Percentiles rank a stretch among this genome's conserved stretches.
Evolutionary conservation across 2,797 vertebrate species (phyloP).

Genomic region (Scomberomorus guttatus): DNA sequence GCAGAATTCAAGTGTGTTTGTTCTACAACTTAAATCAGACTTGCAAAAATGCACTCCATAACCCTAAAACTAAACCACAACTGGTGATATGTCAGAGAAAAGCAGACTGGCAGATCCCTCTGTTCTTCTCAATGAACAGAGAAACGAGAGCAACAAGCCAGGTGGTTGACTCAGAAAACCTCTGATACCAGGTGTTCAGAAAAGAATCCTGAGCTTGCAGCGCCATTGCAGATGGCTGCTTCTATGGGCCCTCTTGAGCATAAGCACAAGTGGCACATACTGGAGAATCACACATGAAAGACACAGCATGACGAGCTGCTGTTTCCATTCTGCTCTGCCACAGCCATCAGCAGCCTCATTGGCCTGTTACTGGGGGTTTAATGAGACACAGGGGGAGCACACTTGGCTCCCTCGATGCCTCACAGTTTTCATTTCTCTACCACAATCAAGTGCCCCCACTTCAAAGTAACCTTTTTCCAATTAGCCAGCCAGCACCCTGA

Average conservation of each 20-base stretch:
- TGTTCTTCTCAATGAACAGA: constrained; percentile 44
- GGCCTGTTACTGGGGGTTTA: constrained; percentile 71
- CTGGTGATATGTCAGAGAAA: constrained; percentile 19
- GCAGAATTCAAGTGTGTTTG: background rate
- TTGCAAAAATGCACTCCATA: constrained; percentile 24
- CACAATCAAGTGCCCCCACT: constrained; percentile 65
- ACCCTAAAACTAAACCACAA: constrained; percentile 47
- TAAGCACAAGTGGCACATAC: constrained; percentile 55
- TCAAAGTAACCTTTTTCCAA: constrained; percentile 78
- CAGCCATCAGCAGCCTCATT: constrained; percentile 69
- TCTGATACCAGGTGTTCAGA: constrained; percentile 61
- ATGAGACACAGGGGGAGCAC: constrained; percentile 75
- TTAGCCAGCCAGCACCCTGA: constrained; percentile 58
- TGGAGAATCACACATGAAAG: constrained; percentile 78
- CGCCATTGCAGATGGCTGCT: constrained; percentile 61
- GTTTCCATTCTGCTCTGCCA: constrained; percentile 64
- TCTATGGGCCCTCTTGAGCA: constrained; percentile 50
- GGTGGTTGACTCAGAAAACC: constrained; percentile 72
- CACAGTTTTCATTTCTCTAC: constrained; percentile 58
- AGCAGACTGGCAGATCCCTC: constrained; percentile 24
- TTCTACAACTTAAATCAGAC: constrained; percentile 34
- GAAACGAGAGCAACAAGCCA: constrained; percentile 40
- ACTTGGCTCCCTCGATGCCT: constrained; percentile 57
- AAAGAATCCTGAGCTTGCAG: constrained; percentile 59
- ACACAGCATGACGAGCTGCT: constrained; percentile 66